A percentile compares a stretch with the other conserved stretches of the same genome.
Conservation (phyloP, 1,140 invertebrate species). For the Achatina immaculata region DNA sequence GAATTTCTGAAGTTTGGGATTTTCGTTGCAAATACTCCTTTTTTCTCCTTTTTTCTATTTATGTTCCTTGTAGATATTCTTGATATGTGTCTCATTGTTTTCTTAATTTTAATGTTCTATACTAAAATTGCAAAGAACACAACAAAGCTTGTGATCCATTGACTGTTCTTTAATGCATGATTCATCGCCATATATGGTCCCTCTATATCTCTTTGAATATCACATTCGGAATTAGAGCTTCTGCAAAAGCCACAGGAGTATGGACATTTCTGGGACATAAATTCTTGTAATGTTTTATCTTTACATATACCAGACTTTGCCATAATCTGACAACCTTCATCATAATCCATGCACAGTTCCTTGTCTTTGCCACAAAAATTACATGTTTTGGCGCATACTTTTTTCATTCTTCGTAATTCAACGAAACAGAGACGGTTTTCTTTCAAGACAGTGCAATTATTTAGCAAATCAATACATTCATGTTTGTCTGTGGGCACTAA, state of each 20-base stretch:
- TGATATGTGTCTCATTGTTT: too few species aligned
- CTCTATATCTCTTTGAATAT: not conserved
- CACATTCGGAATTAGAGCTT: not conserved
- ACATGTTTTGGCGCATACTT: not conserved
- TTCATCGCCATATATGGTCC: too few species aligned
- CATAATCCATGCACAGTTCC: slow-evolving; percentile 25
- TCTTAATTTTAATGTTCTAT: too few species aligned
- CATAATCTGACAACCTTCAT: not conserved
- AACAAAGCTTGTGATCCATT: too few species aligned
- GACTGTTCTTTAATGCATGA: too few species aligned
- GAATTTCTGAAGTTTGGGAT: too few species aligned
- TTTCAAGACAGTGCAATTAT: slow-evolving; percentile 10
- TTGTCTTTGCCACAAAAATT: slow-evolving; percentile 18
- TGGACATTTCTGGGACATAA: too few species aligned
- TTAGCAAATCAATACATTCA: not conserved
- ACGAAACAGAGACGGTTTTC: not conserved
- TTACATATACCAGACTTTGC: not conserved
- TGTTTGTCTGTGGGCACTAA: not conserved
- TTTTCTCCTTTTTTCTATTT: too few species aligned
- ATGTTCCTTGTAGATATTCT: too few species aligned
- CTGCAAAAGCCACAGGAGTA: too few species aligned
- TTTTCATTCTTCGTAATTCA: not conserved
- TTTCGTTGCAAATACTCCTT: too few species aligned
- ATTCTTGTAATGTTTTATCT: not conserved
- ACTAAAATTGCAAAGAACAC: too few species aligned